Evolutionary conservation across 2,888 invertebrate genomes (phyloP), one percentile per base, ranked within the genome.

Genomic region (Cataglyphis albicans): DNA sequence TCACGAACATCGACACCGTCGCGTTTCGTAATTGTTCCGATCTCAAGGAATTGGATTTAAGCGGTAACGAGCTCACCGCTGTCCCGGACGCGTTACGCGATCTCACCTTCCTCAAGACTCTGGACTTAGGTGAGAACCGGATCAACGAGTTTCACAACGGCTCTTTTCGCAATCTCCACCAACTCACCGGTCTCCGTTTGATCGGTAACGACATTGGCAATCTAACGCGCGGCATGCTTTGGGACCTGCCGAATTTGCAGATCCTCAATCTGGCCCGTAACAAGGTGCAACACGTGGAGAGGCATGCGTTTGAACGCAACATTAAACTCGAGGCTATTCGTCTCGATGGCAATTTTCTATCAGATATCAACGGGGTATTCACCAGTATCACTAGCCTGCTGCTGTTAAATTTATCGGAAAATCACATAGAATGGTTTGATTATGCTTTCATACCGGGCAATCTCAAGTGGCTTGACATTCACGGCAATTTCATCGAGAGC

Each of bases 121-220:
- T 99, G 76, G 98, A 98, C 95, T 95, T 99, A 92, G 98, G 98
- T 72, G 98, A 98, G 95, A 99, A 99, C 95, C 97, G 97, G 94
- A 98, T 99, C 91, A 96, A 96, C 59, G 96, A 96, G 75, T 97
- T 99, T 89, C 96, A 96, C 92, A 98, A 98, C 92, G 97, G 97
- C 82, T 97, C 98, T 3, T 97, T 99, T 93, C 97, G 96, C 93
- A 98, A 98, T 94, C 95, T 99, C 76, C 97, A 97, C 91, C 98
- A 98, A 95, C 95, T 99, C 89, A 98, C 98, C 80, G 98, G 98
- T 25, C 95, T 99, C 83, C 96, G 98, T 76, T 94, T 99, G 91
- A 98, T 98, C 91, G 98, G 98, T 92, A 99, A 99, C 95, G 97
- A 97, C 93, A 97, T 98, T 93, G 98, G 97, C 80, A 98, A 97